Evolutionary conservation across 2,888 invertebrate genomes (phyloP).

Genomic region (Gisinianus flammeolus): DNA sequence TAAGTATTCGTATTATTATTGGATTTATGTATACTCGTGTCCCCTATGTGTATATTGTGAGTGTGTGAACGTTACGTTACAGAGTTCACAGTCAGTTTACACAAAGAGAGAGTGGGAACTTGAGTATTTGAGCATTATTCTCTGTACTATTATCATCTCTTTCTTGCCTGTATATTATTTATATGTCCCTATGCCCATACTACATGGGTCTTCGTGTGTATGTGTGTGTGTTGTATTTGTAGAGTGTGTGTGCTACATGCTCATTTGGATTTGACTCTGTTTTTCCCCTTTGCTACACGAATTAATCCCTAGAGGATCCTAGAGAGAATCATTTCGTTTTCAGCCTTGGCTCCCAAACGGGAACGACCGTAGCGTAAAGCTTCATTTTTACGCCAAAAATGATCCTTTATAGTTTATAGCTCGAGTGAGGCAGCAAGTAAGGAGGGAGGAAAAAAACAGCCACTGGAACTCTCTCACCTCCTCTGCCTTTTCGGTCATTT

Average conservation of each 20-base stretch:
- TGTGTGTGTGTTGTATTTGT: background rate
- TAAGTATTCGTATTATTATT: no score
- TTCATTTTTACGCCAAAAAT: constrained; percentile 10
- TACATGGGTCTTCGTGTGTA: no score
- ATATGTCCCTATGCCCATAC: no score
- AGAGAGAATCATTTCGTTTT: background rate
- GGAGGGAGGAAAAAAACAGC: background rate
- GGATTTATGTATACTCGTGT: no score
- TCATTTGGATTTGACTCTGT: constrained; percentile 12
- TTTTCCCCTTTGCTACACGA: constrained; percentile 35
- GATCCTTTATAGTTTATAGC: constrained; percentile 9
- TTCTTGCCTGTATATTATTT: no score
- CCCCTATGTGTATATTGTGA: no score
- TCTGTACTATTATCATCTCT: no score
- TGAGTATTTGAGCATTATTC: no score
- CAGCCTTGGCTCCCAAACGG: background rate
- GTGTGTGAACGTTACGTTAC: no score
- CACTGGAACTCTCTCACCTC: background rate
- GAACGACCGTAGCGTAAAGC: no score
- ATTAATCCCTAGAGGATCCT: constrained; percentile 38
- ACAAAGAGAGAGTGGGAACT: no score
- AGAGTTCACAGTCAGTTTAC: no score
- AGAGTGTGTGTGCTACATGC: background rate
- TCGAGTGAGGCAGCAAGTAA: background rate
- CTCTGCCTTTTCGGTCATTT: background rate